Base-by-base conservation (phyloP, 2,888 invertebrate species). In the Theodoxus fluviatilis region DNA sequence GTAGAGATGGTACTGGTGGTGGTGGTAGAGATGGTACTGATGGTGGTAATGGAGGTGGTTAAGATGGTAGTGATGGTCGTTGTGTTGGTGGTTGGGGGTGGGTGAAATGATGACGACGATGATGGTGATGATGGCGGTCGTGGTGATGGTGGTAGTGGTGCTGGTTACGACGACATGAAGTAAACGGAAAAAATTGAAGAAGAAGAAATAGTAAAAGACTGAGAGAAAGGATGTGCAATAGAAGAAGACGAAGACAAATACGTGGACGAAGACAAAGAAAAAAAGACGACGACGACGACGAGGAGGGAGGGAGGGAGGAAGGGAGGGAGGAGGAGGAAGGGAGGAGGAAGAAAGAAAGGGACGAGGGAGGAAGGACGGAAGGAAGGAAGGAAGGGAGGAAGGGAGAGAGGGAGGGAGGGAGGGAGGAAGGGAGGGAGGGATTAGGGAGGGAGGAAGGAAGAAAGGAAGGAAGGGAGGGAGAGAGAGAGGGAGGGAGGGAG, bases 361-460 rank as follows among this genome's bases (percentile, higher is more conserved):
- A 52, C 22, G 25, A 25, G 25, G 52, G 25, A 25, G 25, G 52
- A 52, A 25, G 40, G 65, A 38, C 18, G 7, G 65, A 40, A 9
- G n/a, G 65, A 65, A 38, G 7, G 25, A 38, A 22, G 22, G 40
- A 38, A 38, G 3, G 40, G 12, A 25, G 40, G 25, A 65, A 38
- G 22, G 40, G 65, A 61, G 63, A 61, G 3, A 61, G 63, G 33
- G 3, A 40, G 65, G 28, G 3, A 61, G 63, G 33, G 33, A 61
- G 63, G 33, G 3, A 61, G 63, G 33, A 2, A 61, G 63, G 33
- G 3, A 61, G 63, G 33, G 3, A 52, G 52, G 25, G 52, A 52
- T n/a, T 22, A 25, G 25, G 52, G 25, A 25, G 25, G 52, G 25
- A 25, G 25, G 37, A 33, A 25, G 25, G 33, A 33, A 61, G 63